Evolutionary conservation across 2,113 vertebrate species (phyloP), one percentile per base, ranked within the genome.

Genomic region (Scomber scombrus): DNA sequence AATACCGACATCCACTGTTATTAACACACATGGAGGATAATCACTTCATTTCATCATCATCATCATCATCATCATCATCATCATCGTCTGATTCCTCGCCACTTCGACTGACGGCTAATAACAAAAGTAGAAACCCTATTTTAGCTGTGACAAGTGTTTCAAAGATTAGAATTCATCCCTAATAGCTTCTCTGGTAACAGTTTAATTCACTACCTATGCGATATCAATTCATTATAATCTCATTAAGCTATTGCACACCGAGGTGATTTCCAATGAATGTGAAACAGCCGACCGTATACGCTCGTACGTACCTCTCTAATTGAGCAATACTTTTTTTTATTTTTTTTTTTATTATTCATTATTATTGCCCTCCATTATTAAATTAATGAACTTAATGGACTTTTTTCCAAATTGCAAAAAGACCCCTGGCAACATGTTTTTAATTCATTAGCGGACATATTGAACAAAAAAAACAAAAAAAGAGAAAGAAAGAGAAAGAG

Each of bases 331-430:
- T 93, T 94, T 31, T 31, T 93, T 90, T 89, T n/a, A n/a, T n/a
- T n/a, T n/a, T n/a, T n/a, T n/a, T n/a, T n/a, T n/a, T n/a, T n/a
- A n/a, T n/a, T n/a, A 89, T 91, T 95, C 89, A 93, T 94, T 93
- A 93, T 92, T 92, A 93, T 93, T 88, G 88, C 85, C 90, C 77
- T n/a, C n/a, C n/a, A 87, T 94, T 95, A 95, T 95, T 94, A 94
- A 93, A 94, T 94, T 94, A 94, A 93, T 95, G 92, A 94, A 94
- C 89, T 90, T 92, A 93, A 94, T 93, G 91, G 93, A 90, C 86
- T 93, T 88, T 92, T 94, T 90, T 88, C 87, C 87, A 89, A 91
- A 93, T 92, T 87, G 87, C 91, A 83, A 85, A 83, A n/a, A n/a
- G 89, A 90, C 88, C 89, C 81, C 91, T 84, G 88, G 91, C 91